phyloP scores from a whole-genome alignment of 1,140 invertebrate genomes.

The Cardiocondyla obscurior region DNA sequence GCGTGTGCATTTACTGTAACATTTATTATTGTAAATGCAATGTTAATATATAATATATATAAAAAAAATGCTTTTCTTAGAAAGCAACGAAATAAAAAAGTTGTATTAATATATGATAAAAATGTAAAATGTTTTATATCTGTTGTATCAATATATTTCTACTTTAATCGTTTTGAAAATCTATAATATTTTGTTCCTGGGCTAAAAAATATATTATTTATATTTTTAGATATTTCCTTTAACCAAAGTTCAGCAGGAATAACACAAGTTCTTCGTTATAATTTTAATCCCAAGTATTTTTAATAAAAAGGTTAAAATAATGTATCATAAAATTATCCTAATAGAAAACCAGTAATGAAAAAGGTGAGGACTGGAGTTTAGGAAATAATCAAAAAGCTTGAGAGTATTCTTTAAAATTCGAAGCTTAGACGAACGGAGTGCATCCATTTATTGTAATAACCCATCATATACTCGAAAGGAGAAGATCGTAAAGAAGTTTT shows the following conservation, averaged over 20 bases:
- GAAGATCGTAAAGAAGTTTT: slow-evolving; percentile 58
- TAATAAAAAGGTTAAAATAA: neutral
- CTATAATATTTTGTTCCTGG: neutral
- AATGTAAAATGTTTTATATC: slow-evolving; percentile 3
- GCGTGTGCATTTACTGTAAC: neutral
- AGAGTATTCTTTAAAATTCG: slow-evolving; percentile 40
- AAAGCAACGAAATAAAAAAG: neutral
- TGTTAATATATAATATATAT: neutral
- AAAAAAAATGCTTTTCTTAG: neutral
- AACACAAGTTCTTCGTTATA: neutral
- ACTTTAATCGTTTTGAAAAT: neutral
- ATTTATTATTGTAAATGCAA: neutral
- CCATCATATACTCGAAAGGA: slow-evolving; percentile 66
- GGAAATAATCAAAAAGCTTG: slow-evolving; percentile 9
- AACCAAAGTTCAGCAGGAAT: neutral
- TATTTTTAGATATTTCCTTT: neutral
- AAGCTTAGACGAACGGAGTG: slow-evolving; percentile 67
- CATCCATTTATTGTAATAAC: slow-evolving; percentile 65
- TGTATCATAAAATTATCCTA: too few species aligned
- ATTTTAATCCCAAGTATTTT: neutral
- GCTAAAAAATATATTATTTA: neutral
- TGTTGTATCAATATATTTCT: neutral
- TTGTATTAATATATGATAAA: neutral
- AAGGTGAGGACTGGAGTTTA: neutral
- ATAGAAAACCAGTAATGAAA: too few species aligned